Base-by-base conservation (phyloP, 2,888 invertebrate species). In the Ypsolopha sequella region DNA sequence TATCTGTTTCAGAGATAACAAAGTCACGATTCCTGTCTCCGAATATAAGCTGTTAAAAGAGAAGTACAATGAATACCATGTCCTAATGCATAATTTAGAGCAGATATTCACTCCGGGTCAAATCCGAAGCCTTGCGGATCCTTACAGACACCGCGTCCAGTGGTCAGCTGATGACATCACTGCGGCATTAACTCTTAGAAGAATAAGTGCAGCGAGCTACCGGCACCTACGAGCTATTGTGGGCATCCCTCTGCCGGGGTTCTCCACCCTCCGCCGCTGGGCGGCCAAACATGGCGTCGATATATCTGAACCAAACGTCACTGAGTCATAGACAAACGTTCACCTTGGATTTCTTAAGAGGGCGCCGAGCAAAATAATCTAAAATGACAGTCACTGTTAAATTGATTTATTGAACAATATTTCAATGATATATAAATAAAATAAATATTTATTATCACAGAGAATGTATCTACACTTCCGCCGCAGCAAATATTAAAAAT, bases 31-130 rank as follows among this genome's bases (percentile, higher is more conserved):
- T 1, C 38, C 48, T 13, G 9, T 36, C 8, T 11, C 48, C 24
- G 48, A 36, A 36, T 48, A 48, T 9, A 36, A 36, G 14, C 14
- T 38, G 14, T 14, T 48, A 8, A 36, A 48, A 33, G 11, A 24
- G 11, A 48, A 48, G 10, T 11, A 11, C 24, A 45, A 45, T 7
- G 33, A 45, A 34, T 45, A 45, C n/a, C n/a, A 24, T n/a, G 14
- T 48, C 1, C 38, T 48, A 6, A 36, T 36, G 13, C 36, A 38
- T 10, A 48, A 48, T n/a, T 38, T 48, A 9, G 36, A 48, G 24
- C 48, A 36, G 24, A 48, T 48, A 9, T 48, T 48, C 48, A 48
- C 48, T 10, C 36, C 48, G 38, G 48, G 48, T 14, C 48, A 48
- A 11, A 48, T 48, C 24, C 36, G 33, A 7, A 36, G 36, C 9